Evolutionary conservation across 2,797 vertebrate genomes (phyloP).

Genomic region (Diplodus sargus): DNA sequence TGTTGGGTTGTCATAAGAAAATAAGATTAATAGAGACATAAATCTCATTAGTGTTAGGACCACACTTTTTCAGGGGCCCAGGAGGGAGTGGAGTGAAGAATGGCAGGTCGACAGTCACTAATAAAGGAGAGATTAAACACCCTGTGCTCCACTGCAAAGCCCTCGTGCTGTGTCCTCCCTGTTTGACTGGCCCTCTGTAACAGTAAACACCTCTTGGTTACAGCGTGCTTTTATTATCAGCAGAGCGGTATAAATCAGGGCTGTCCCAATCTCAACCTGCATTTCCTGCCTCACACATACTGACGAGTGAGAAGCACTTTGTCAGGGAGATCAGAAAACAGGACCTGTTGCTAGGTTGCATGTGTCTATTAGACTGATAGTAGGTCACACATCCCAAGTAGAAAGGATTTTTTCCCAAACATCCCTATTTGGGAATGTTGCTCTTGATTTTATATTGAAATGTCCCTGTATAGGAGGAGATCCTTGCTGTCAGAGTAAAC

Average conservation of each 20-base stretch:
- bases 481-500: neutral
- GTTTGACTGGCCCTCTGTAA: constrained; percentile 37
- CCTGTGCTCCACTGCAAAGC: constrained; percentile 51
- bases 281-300: neutral
- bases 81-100: constrained; percentile 23
- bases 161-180: constrained; percentile 33
- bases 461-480: neutral
- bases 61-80: constrained; percentile 17
- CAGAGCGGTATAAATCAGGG: constrained; percentile 1
- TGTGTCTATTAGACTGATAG: constrained; percentile 7
- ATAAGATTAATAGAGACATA: constrained; percentile 6
- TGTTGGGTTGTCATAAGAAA: neutral
- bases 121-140: constrained; percentile 59
- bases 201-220: constrained; percentile 28
- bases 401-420: neutral
- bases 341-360: constrained; percentile 1
- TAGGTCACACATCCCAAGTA: neutral
- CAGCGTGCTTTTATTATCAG: constrained; percentile 29
- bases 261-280: neutral
- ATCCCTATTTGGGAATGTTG: constrained; percentile 3
- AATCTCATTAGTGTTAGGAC: constrained; percentile 13
- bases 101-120: constrained; percentile 31
- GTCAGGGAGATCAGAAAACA: constrained; percentile 14
- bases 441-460: neutral
- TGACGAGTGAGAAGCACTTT: constrained; percentile 8